Evolutionary conservation across 1,140 invertebrate genomes (phyloP).

Genomic region (Diabrotica virgifera): DNA sequence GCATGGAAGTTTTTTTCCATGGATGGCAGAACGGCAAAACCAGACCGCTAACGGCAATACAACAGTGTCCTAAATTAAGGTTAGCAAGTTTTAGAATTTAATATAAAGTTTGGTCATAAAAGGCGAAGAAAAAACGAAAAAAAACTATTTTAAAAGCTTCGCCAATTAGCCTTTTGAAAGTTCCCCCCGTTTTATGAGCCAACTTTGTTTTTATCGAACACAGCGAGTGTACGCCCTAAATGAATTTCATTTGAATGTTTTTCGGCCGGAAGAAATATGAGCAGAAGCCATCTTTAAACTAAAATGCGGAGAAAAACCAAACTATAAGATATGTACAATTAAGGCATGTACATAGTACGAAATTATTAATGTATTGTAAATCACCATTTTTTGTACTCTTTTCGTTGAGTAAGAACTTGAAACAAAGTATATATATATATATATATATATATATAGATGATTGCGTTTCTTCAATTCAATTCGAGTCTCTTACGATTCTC

Average conservation of each 20-base stretch:
- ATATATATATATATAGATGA: too few relatives aligned
- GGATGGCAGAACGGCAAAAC: constrained; percentile 2
- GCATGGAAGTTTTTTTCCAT: not conserved
- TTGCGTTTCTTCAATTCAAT: too few relatives aligned
- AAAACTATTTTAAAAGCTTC: constrained; percentile 23
- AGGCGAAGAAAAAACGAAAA: constrained; percentile 14
- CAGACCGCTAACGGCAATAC: constrained; percentile 9
- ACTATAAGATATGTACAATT: too few relatives aligned
- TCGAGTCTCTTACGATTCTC: too few relatives aligned
- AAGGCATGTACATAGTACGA: too few relatives aligned
- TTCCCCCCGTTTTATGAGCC: constrained; percentile 15
- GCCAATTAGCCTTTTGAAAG: constrained; percentile 21
- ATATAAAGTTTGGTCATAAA: constrained; percentile 23
- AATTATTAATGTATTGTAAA: too few relatives aligned
- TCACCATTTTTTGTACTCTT: too few relatives aligned
- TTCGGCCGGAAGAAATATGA: constrained; percentile 2
- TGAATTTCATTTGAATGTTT: constrained; percentile 21
- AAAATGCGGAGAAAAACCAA: too few relatives aligned
- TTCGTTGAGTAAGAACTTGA: too few relatives aligned
- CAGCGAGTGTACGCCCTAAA: constrained; percentile 16
- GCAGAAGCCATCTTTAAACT: too few relatives aligned
- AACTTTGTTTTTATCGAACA: constrained; percentile 24
- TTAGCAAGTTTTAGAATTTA: constrained; percentile 25
- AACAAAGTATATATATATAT: too few relatives aligned
- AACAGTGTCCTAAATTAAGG: constrained; percentile 21